Conservation (phyloP, 2,888 invertebrate genomes). For the Eupithecia inturbata region DNA sequence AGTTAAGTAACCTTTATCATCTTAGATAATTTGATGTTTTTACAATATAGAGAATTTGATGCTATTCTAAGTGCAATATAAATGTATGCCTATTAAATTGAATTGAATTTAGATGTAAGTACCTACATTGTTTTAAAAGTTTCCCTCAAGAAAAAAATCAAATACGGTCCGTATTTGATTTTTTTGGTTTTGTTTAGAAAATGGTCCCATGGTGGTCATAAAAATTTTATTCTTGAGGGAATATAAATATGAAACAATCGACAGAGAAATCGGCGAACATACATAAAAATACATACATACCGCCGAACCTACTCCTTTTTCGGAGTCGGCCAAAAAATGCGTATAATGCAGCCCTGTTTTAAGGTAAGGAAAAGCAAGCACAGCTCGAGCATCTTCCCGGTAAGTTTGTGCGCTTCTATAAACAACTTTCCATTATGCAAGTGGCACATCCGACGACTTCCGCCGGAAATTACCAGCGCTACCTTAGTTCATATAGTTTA, state of each 20-base stretch:
- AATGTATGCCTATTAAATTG: too few relatives aligned
- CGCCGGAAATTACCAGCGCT: conserved; percentile 26
- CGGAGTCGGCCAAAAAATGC: not conserved
- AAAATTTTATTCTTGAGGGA: too few relatives aligned
- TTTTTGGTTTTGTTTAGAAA: too few relatives aligned
- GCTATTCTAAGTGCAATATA: too few relatives aligned
- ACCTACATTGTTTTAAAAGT: too few relatives aligned
- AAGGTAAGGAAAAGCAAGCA: not conserved
- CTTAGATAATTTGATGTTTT: not conserved
- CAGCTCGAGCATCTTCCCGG: not conserved
- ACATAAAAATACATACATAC: not conserved
- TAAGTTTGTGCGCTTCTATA: not conserved
- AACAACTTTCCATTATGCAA: conserved; percentile 25
- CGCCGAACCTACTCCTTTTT: not conserved
- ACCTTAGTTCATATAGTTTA: conserved; percentile 10
- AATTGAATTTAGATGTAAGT: too few relatives aligned
- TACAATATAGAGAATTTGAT: too few relatives aligned
- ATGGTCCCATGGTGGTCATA: too few relatives aligned
- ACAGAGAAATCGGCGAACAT: not conserved
- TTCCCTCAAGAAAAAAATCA: too few relatives aligned
- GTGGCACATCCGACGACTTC: conserved; percentile 16
- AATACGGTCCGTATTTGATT: too few relatives aligned
- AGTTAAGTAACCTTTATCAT: too few relatives aligned
- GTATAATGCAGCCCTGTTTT: not conserved
- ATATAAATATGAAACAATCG: too few relatives aligned